These are phyloP conservation scores for Catonia carolina DNA, from an alignment of 2,888 invertebrate species.

Conservation along the genomic window DNA sequence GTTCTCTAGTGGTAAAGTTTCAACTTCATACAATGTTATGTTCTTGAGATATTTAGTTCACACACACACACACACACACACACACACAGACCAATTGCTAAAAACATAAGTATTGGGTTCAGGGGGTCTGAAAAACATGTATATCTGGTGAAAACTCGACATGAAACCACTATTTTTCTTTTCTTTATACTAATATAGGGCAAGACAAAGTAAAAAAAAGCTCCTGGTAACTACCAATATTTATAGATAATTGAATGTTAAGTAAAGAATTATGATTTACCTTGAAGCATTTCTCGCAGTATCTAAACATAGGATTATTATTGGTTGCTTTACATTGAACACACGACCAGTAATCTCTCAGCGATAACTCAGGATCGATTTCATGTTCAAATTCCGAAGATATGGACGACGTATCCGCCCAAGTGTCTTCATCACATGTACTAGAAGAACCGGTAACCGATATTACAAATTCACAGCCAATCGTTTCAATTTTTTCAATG, in stretches of 20 bases:
- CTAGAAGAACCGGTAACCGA: background rate
- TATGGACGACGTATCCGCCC: background rate
- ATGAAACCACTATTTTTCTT: background rate
- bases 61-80: too few relatives aligned
- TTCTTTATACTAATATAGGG: background rate
- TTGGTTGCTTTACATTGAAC: slow-evolving; percentile 56
- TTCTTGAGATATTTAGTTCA: too few relatives aligned
- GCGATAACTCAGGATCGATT: slow-evolving; percentile 9
- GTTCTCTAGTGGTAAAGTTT: too few relatives aligned
- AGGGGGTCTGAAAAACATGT: too few relatives aligned
- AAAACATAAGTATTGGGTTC: too few relatives aligned
- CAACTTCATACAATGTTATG: too few relatives aligned
- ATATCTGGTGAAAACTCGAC: too few relatives aligned
- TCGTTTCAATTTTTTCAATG: background rate
- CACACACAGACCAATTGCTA: too few relatives aligned
- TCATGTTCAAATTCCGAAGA: background rate
- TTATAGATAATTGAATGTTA: too few relatives aligned
- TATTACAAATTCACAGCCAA: background rate
- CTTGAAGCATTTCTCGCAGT: slow-evolving; percentile 65
- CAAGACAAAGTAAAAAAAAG: slow-evolving; percentile 7
- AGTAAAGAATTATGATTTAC: too few relatives aligned
- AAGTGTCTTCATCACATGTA: background rate
- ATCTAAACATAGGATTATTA: slow-evolving; percentile 56
- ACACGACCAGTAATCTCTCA: slow-evolving; percentile 44
- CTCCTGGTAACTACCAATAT: too few relatives aligned